Conservation (phyloP, 2,797 vertebrate genomes). For the Enteromius fasciolatus region DNA sequence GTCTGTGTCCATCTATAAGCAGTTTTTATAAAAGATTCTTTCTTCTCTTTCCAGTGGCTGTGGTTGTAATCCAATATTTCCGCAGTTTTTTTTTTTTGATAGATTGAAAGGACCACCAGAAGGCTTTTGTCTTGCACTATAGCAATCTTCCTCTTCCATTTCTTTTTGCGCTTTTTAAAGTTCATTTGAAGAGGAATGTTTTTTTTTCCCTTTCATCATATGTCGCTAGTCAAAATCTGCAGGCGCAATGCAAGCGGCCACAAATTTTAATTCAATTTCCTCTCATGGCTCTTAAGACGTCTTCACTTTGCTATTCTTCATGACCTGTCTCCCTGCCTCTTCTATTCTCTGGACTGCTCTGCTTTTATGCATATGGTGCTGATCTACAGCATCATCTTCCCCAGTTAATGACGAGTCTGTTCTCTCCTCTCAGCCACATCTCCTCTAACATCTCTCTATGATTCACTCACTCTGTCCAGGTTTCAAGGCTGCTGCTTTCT, state of each 20-base stretch:
- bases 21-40: constrained; percentile 1
- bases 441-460: constrained; percentile 69
- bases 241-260: constrained; percentile 52
- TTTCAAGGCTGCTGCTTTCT: constrained; percentile 66
- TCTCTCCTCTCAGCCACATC: constrained; percentile 70
- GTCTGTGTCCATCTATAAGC: background rate
- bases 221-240: constrained; percentile 47
- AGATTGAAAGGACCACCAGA: constrained; percentile 34
- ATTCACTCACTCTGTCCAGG: constrained; percentile 73
- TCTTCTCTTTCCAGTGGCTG: background rate
- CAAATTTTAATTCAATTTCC: constrained; percentile 56
- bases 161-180: constrained; percentile 12
- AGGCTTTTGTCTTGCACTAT: constrained; percentile 30
- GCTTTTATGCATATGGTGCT: constrained; percentile 62
- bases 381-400: constrained; percentile 44
- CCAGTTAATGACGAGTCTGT: constrained; percentile 70
- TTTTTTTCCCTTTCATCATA: constrained; percentile 16
- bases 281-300: constrained; percentile 45
- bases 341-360: constrained; percentile 65
- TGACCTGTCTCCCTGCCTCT: constrained; percentile 59
- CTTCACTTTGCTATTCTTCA: constrained; percentile 64
- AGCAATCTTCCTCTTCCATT: constrained; percentile 19
- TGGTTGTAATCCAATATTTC: constrained; percentile 9
- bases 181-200: constrained; percentile 18
- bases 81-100: background rate